Base-by-base conservation (phyloP, 1,140 invertebrate species). In the Pteromalus puparum region DNA sequence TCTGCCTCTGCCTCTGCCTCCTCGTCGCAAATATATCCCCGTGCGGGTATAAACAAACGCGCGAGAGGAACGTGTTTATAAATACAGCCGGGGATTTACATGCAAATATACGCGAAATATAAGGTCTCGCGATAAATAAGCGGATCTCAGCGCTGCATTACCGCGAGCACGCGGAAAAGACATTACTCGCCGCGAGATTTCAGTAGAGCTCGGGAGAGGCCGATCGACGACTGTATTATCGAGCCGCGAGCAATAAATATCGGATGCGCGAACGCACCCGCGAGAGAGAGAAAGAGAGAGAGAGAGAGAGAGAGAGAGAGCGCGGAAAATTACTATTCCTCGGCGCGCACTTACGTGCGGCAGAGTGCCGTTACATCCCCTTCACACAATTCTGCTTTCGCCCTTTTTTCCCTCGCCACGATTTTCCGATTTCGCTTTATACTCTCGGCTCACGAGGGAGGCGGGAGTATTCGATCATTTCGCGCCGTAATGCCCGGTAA, bases 321-420 rank as follows among this genome's bases (percentile, higher is more conserved):
- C 7, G 46, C 1, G 80, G 84, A 85, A 87, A 87, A 87, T 87
- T 83, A 81, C 85, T 86, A 85, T 86, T 86, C 78, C 48, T 53
- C 68, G 77, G 53, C 34, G 80, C 82, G 26, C 79, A 34, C 67
- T 82, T 79, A 74, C 76, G 42, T 38, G 67, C 68, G 13, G n/a
- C 75, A 61, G 28, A 30, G 34, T 84, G 65, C 83, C 76, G 70
- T 84, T 74, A 84, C 75, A 38, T 46, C 46, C 53, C 75, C 53
- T 18, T 30, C 13, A 2, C 21, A 73, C 28, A 48, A 68, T 78
- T 34, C 65, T 70, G 30, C n/a, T 30, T 34, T 18, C 76, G 30
- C 30, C 26, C 24, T 10, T 61, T 30, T 48, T 18, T 34, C n/a
- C 12, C 67, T 24, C n/a, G 12, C 26, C 38, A 12, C 72, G 24